Conservation (phyloP, 2,888 invertebrate genomes). For the Leptinotarsa haldemani region DNA sequence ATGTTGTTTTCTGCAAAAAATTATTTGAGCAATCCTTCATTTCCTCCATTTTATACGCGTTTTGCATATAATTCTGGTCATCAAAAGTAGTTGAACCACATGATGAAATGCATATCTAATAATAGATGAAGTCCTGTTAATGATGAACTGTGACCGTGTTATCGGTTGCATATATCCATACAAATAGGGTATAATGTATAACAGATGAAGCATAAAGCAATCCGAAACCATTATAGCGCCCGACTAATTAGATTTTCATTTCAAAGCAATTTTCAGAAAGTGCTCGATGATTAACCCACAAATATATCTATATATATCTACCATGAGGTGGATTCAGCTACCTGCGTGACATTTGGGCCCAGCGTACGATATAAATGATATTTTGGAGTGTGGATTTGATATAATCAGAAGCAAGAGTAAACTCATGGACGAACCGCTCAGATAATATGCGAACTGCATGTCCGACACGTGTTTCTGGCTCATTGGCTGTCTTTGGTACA, state of each 20-base stretch:
- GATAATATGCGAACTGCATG: too few relatives aligned
- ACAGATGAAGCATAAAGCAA: not conserved
- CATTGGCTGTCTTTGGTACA: too few relatives aligned
- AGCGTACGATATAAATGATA: too few relatives aligned
- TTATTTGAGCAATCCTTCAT: too few relatives aligned
- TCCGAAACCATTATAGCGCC: not conserved
- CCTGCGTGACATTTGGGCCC: too few relatives aligned
- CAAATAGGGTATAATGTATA: not conserved
- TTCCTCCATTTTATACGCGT: not conserved
- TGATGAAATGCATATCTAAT: not conserved
- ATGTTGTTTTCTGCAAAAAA: too few relatives aligned
- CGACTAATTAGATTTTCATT: not conserved
- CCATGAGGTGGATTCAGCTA: too few relatives aligned
- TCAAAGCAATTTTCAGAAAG: not conserved
- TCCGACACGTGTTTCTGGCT: too few relatives aligned
- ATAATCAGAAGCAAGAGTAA: too few relatives aligned
- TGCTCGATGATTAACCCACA: not conserved
- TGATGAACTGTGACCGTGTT: not conserved
- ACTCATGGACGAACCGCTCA: too few relatives aligned
- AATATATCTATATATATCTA: too few relatives aligned
- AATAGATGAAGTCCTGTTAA: not conserved
- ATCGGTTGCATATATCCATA: constrained; percentile 4
- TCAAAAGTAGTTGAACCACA: not conserved
- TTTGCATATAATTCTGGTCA: not conserved
- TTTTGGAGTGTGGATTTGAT: too few relatives aligned